Evolutionary conservation across 2,888 invertebrate genomes (phyloP).

Genomic region (Ophioninae sp.): DNA sequence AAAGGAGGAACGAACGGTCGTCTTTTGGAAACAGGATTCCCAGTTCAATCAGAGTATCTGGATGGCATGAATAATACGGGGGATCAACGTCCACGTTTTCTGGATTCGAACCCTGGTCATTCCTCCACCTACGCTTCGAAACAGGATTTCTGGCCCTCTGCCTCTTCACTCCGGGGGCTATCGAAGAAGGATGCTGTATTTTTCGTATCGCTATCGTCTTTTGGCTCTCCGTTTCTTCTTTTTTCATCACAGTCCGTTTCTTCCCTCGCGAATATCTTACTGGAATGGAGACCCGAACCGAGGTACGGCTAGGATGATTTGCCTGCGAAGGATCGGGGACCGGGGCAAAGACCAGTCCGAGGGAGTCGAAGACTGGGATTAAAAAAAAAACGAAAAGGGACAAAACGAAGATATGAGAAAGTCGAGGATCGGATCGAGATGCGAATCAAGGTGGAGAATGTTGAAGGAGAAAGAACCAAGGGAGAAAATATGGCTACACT

Average conservation of each 20-base stretch:
- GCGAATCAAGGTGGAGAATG: constrained; percentile 54
- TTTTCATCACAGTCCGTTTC: constrained; percentile 7
- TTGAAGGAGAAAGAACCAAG: constrained; percentile 50
- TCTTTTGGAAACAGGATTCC: not conserved
- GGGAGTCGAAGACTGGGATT: constrained; percentile 32
- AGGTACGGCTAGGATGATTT: constrained; percentile 30
- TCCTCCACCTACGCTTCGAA: constrained; percentile 59
- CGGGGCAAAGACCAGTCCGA: constrained; percentile 52
- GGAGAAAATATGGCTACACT: constrained; percentile 52
- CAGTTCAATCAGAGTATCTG: constrained; percentile 12
- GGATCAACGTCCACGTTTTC: constrained; percentile 5
- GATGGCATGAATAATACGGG: constrained; percentile 9
- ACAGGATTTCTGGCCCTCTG: constrained; percentile 7
- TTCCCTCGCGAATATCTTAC: constrained; percentile 3
- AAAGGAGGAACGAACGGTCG: not conserved
- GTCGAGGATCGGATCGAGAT: constrained; percentile 59
- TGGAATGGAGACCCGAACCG: not conserved
- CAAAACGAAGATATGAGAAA: constrained; percentile 57
- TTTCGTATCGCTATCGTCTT: constrained; percentile 33
- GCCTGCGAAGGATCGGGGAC: constrained; percentile 42
- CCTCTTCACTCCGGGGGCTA: constrained; percentile 34
- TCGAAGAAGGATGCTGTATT: constrained; percentile 51
- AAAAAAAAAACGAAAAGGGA: constrained; percentile 38
- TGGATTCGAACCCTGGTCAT: constrained; percentile 34
- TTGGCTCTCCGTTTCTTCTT: not conserved